Evolutionary conservation across 2,888 invertebrate species (phyloP), one percentile per base, ranked within the genome.

Genomic region (Ametastegia equiseti): DNA sequence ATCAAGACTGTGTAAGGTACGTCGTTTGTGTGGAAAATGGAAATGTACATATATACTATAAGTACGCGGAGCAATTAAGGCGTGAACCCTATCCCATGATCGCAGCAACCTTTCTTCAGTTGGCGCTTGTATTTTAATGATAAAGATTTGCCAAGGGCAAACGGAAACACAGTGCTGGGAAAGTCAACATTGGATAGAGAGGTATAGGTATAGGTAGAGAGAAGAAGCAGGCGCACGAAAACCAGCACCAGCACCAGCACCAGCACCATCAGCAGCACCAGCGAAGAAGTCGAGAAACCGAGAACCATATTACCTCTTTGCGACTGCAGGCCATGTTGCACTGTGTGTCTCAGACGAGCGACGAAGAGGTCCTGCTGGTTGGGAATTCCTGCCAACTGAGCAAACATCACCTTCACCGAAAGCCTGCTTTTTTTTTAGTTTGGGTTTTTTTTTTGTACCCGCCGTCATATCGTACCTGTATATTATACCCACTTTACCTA

Each of bases 131-230:
- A 75, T 75, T 75, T 75, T 75, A 50, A 57, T 75, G 54, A 75
- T 67, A 67, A 67, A 78, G 78, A 57, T 78, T 78, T 78, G 78
- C 78, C 63, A 78, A 63, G 60, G 73, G 83, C 71, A 73, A 81
- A 82, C 83, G 85, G 83, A 84, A 85, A 83, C 82, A 81, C 81
- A 77, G 83, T 80, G 83, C 86, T 86, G 85, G 86, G 86, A 86
- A 87, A 85, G 86, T 83, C 86, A 86, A 86, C 86, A 78, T 39
- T 57, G 57, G 36, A 75, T 36, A n/a, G 19, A 33, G 71, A 23
- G 15, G 71, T 45, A 15, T 30, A n/a, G 54, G 54, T 54, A 54
- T 54, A n/a, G 54, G 54, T 54, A 54, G 13, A n/a, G 3, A n/a
- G n/a, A n/a, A n/a, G n/a, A n/a, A n/a, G n/a, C n/a, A n/a, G n/a